phyloP scores from a whole-genome alignment of 2,888 invertebrate genomes.

The Lysandra coridon region DNA sequence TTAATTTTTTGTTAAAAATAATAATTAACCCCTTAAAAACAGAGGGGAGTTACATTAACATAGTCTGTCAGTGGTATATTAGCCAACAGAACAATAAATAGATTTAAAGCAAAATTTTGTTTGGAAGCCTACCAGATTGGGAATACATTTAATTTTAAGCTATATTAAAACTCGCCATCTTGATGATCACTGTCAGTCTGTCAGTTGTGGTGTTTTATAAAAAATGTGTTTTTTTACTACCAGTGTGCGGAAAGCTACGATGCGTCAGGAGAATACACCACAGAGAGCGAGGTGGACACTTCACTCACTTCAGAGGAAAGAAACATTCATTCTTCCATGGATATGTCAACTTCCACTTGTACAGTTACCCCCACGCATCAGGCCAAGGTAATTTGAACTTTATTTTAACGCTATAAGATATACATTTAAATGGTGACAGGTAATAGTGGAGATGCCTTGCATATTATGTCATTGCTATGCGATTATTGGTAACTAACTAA shows the following conservation, averaged over 20 bases:
- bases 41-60: too few species aligned
- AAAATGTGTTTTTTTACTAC: constrained; percentile 37
- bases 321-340: constrained; percentile 85
- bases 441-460: neutral
- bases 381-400: constrained; percentile 62
- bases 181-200: too few species aligned
- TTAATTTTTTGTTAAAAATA: too few species aligned
- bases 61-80: too few species aligned
- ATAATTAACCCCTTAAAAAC: too few species aligned
- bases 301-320: constrained; percentile 89
- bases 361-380: constrained; percentile 83
- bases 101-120: neutral
- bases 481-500: neutral
- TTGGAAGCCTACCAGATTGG: too few species aligned
- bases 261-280: constrained; percentile 94
- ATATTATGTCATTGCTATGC: neutral
- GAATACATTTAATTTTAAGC: too few species aligned
- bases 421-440: neutral
- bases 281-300: constrained; percentile 85
- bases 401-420: neutral
- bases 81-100: neutral
- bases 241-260: constrained; percentile 89
- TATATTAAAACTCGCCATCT: too few species aligned
- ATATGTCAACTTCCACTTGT: constrained; percentile 76
- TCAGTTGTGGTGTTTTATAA: too few species aligned